Conservation (phyloP, 2,797 vertebrate species). For the Ciconia nigra region DNA sequence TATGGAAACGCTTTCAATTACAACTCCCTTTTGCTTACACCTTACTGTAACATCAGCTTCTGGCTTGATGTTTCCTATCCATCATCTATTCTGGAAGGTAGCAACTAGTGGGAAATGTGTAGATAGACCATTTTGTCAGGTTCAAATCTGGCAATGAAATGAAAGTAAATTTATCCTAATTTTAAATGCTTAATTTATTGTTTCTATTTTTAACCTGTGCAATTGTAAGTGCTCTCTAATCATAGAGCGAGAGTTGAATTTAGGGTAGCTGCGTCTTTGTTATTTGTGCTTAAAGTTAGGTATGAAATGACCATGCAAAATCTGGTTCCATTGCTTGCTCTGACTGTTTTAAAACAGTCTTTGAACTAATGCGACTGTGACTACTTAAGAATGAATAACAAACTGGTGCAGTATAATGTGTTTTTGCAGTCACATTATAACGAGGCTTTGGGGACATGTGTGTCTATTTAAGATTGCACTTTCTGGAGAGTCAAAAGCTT, state of each 20-base stretch:
- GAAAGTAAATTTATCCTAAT: neutral
- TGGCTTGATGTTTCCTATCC: neutral
- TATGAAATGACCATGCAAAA: neutral
- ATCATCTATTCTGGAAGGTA: neutral
- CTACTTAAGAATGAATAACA: neutral
- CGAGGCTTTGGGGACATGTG: neutral
- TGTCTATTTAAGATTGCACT: neutral
- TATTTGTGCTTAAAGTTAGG: neutral
- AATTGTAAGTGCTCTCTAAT: neutral
- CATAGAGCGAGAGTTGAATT: neutral
- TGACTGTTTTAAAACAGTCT: neutral
- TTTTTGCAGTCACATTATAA: neutral
- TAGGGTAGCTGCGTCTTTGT: neutral
- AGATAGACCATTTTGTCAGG: neutral
- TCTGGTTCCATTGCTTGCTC: neutral
- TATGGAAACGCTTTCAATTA: slow-evolving; percentile 21
- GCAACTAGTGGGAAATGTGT: neutral
- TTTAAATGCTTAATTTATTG: neutral
- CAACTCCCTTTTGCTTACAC: neutral
- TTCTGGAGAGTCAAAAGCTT: neutral
- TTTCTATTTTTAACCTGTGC: neutral
- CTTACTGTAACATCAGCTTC: neutral
- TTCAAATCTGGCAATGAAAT: neutral
- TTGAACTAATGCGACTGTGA: neutral
- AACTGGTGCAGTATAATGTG: neutral